These are phyloP conservation scores for Papilio gigon DNA, from an alignment of 2,888 invertebrate species.

Conservation along the genomic window DNA sequence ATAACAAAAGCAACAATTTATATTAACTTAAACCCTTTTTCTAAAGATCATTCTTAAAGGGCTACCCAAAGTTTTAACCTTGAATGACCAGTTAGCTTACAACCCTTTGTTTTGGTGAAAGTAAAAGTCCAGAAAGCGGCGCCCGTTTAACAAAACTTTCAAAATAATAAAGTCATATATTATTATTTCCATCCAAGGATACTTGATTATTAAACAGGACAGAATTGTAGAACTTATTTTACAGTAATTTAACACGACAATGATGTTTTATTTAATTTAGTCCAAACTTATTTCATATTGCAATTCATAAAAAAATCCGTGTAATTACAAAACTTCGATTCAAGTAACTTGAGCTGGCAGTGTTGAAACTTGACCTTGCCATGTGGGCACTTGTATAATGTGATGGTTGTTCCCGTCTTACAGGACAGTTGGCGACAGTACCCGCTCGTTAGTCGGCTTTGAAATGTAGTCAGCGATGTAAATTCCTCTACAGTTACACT, in stretches of 20 bases:
- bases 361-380: not conserved
- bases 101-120: constrained; percentile 63
- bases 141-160: constrained; percentile 24
- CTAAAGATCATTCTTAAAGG: constrained; percentile 8
- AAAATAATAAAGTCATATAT: constrained; percentile 12
- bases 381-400: not conserved
- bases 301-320: not conserved
- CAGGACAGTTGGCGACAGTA: constrained; percentile 12
- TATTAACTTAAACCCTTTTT: constrained; percentile 24
- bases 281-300: not conserved
- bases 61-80: constrained; percentile 46
- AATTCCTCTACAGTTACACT: constrained; percentile 28
- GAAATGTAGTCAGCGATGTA: constrained; percentile 26
- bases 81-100: constrained; percentile 31
- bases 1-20: constrained; percentile 19
- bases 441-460: constrained; percentile 21
- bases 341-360: not conserved
- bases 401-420: not conserved
- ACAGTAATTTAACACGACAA: not conserved
- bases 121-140: constrained; percentile 59
- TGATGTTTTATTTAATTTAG: too few relatives aligned
- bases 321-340: not conserved
- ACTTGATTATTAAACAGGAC: not conserved
- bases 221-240: not conserved
- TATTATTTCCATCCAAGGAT: not conserved